Conservation (phyloP, 2,888 invertebrate species). For the Andricus curvator region DNA sequence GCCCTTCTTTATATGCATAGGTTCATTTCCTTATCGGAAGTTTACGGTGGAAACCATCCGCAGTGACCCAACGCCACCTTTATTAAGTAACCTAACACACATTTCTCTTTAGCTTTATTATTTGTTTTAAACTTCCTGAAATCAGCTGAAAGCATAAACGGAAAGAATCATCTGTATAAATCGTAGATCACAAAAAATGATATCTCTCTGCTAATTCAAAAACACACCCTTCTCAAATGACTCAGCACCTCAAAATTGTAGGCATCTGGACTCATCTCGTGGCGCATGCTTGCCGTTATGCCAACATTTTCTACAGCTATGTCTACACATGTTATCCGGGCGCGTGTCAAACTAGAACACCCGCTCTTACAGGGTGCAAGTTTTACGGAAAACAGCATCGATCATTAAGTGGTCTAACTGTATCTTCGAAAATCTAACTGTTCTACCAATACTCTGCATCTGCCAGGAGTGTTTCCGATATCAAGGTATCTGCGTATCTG, state of each 20-base stretch:
- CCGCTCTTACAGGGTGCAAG: conserved; percentile 16
- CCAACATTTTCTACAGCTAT: conserved; percentile 25
- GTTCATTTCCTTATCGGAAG: conserved; percentile 72
- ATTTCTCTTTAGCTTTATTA: background rate
- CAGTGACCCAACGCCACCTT: conserved; percentile 32
- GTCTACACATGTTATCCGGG: conserved; percentile 12
- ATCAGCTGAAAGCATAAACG: background rate
- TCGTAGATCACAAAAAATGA: conserved; percentile 2
- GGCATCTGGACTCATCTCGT: conserved; percentile 32
- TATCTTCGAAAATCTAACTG: conserved; percentile 42
- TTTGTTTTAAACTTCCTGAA: background rate
- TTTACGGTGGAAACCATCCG: conserved; percentile 18
- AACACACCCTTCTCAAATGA: conserved; percentile 23
- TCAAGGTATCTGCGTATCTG: conserved; percentile 34
- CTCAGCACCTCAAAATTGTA: conserved; percentile 16
- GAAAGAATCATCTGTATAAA: background rate
- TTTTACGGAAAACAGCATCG: conserved; percentile 22
- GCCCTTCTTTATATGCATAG: conserved; percentile 76
- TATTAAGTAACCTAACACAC: background rate
- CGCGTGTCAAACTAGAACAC: conserved; percentile 46
- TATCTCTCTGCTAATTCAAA: background rate
- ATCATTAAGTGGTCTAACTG: conserved; percentile 39
- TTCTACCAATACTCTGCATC: conserved; percentile 31
- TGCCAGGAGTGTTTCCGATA: conserved; percentile 25
- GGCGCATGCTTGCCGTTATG: conserved; percentile 25